Evolutionary conservation across 1,140 invertebrate genomes (phyloP).

Genomic region (Musca vetustissima): DNA sequence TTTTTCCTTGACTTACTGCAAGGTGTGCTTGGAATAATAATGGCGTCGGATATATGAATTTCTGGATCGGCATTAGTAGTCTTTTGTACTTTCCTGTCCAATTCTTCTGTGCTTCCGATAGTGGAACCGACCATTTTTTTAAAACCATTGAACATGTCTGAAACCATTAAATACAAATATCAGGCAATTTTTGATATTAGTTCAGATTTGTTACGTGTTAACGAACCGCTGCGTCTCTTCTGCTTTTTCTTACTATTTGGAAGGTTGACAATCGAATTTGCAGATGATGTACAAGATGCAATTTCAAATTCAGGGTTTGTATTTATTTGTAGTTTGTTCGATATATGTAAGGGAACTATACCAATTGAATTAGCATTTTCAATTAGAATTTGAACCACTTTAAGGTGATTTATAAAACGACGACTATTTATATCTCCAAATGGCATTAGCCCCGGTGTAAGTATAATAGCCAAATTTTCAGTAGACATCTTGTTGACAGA

Average conservation of each 20-base stretch:
- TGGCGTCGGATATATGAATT: no score
- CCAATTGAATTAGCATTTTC: constrained; percentile 75
- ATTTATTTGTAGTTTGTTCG: constrained; percentile 26
- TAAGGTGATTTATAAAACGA: constrained; percentile 65
- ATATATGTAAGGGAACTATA: constrained; percentile 65
- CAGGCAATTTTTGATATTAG: constrained; percentile 11
- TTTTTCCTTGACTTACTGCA: constrained; percentile 63
- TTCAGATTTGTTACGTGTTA: constrained; percentile 66
- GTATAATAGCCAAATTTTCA: constrained; percentile 76
- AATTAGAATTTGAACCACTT: constrained; percentile 72
- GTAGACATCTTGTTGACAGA: constrained; percentile 80
- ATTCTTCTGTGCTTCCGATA: constrained; percentile 55
- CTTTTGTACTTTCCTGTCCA: constrained; percentile 38
- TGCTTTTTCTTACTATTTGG: constrained; percentile 64
- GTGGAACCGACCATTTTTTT: constrained; percentile 72
- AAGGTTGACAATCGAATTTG: constrained; percentile 35
- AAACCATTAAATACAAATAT: constrained; percentile 37
- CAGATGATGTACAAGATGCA: constrained; percentile 17
- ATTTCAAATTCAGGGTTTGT: background rate
- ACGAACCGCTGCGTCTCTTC: constrained; percentile 76
- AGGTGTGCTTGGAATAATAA: constrained; percentile 43
- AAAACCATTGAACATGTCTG: constrained; percentile 75
- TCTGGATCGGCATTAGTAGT: no score
- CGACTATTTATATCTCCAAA: constrained; percentile 63
- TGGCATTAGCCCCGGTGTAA: constrained; percentile 84